Percentiles rank a stretch among this genome's conserved stretches.
Evolutionary conservation across 1,140 invertebrate species (phyloP).

Genomic region (Cydia fagiglandana): DNA sequence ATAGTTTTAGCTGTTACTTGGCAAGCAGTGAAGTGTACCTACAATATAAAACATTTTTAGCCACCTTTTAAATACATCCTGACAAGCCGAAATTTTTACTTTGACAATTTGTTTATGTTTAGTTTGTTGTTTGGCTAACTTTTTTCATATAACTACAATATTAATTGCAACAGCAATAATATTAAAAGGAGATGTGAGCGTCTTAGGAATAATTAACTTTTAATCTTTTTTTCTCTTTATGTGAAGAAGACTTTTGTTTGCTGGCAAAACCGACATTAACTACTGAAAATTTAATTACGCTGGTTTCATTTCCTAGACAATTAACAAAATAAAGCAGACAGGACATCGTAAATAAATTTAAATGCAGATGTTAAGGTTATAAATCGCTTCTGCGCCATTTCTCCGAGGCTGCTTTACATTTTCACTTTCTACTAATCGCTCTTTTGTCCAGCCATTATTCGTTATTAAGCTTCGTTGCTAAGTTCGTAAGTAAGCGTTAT

Average conservation of each 20-base stretch:
- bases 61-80: background rate
- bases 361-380: slow-evolving; percentile 27
- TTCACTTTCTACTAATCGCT: slow-evolving; percentile 23
- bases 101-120: background rate
- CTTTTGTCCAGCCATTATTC: slow-evolving; percentile 14
- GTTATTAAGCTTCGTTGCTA: no score
- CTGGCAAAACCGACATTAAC: background rate
- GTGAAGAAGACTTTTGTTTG: background rate
- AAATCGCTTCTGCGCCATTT: slow-evolving; percentile 22
- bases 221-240: no score
- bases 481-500: slow-evolving; percentile 13
- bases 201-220: no score
- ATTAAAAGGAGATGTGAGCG: no score
- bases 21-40: background rate
- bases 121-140: background rate
- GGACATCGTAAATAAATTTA: slow-evolving; percentile 17
- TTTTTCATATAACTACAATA: background rate
- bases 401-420: slow-evolving; percentile 20
- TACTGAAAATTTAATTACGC: background rate
- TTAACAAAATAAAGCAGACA: slow-evolving; percentile 23
- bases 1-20: slow-evolving; percentile 34
- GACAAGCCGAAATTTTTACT: no score
- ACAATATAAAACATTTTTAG: background rate
- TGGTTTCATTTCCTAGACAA: background rate
- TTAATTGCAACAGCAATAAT: no score